Percentiles rank a stretch among this genome's conserved stretches.
These are phyloP conservation scores for Puffinus mauretanicus DNA, from an alignment of 2,113 vertebrate genomes.

Conservation along the genomic window DNA sequence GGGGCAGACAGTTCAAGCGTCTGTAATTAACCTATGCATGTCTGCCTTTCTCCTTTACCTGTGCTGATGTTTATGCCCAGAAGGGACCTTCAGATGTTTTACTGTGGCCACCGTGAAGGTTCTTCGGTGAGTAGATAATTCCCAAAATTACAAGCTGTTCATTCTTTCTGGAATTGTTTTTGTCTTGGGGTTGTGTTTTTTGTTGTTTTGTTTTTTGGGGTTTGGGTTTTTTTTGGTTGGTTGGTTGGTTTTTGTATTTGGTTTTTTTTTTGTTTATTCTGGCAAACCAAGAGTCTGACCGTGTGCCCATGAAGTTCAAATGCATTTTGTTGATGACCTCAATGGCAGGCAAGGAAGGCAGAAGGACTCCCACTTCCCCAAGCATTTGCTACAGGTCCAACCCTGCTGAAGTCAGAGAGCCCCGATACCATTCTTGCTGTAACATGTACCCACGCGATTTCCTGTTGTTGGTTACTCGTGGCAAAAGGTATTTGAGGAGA, in stretches of 20 bases:
- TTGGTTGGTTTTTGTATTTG: neutral
- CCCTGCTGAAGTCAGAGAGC: neutral
- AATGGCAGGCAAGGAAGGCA: neutral
- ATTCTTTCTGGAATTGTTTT: neutral
- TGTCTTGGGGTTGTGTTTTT: neutral
- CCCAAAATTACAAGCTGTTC: neutral
- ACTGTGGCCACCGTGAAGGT: neutral
- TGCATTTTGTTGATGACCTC: neutral
- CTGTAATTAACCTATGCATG: neutral
- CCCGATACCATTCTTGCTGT: neutral
- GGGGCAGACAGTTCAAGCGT: neutral
- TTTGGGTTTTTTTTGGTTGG: neutral
- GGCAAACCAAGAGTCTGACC: neutral
- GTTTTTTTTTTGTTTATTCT: neutral
- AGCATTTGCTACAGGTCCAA: neutral
- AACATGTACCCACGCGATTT: rapidly evolving
- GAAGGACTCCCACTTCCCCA: neutral
- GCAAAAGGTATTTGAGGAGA: neutral
- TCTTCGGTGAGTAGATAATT: neutral
- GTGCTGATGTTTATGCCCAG: neutral
- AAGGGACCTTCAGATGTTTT: neutral
- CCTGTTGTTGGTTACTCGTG: neutral
- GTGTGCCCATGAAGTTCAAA: neutral
- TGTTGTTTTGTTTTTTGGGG: neutral
- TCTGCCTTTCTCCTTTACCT: neutral